Evolutionary conservation across 2,888 invertebrate genomes (phyloP).

Genomic region (Aquatica leii): DNA sequence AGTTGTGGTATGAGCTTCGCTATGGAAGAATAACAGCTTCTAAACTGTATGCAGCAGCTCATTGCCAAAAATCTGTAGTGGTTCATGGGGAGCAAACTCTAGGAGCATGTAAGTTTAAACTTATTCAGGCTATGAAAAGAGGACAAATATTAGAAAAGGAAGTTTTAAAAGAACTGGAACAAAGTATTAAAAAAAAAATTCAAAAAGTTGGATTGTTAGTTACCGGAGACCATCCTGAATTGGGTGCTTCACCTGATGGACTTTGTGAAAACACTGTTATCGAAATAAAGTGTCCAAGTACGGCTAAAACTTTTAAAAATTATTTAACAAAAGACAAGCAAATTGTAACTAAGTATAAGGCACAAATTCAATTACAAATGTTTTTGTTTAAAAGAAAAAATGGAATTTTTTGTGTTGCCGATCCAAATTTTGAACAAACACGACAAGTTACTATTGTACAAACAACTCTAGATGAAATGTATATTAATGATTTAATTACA

Average conservation of each 20-base stretch:
- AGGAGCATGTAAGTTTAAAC: not conserved
- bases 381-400: not conserved
- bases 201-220: not conserved
- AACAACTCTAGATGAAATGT: too few species aligned
- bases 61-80: not conserved
- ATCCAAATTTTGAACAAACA: not conserved
- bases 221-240: not conserved
- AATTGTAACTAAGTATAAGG: not conserved
- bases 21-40: slow-evolving; percentile 14
- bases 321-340: slow-evolving; percentile 35
- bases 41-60: not conserved
- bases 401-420: slow-evolving; percentile 3
- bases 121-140: not conserved
- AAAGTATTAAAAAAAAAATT: not conserved
- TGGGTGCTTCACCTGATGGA: slow-evolving; percentile 45
- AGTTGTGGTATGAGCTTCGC: slow-evolving; percentile 8
- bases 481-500: too few species aligned
- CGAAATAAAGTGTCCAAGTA: slow-evolving; percentile 47
- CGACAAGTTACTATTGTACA: too few species aligned
- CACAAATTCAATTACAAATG: slow-evolving; percentile 9
- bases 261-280: slow-evolving; percentile 38
- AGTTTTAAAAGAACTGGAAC: not conserved
- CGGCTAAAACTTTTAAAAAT: slow-evolving; percentile 27
- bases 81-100: not conserved
- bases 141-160: not conserved